Base-by-base conservation (phyloP, 2,888 invertebrate genomes). In the Chirona hameri region DNA sequence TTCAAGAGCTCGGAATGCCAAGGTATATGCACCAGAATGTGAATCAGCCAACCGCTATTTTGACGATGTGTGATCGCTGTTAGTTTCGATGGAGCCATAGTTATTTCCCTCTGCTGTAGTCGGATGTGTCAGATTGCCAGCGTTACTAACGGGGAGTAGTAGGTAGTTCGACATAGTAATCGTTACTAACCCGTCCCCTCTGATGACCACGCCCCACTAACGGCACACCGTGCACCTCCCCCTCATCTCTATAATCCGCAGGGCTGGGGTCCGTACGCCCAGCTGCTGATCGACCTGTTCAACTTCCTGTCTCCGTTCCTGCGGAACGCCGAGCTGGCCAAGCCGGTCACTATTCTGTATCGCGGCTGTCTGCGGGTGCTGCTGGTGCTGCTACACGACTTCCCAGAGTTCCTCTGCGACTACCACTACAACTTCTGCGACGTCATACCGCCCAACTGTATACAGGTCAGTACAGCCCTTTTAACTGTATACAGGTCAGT, bases 381-480 rank as follows among this genome's bases (percentile, higher is more conserved):
- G 82, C 90, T 99, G 69, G 98, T 99, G 0, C 90, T 99, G 55
- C 91, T 99, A 21, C 99, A 99, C 88, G 99, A 99, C 88, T 99
- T 99, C 88, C 99, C 99, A 0, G 99, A 99, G 89, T 98, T 99
- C 88, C 91, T 99, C 82, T 99, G 99, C 89, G 99, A 99, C 88
- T 99, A 98, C 89, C 98, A 99, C 88, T 99, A 99, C 88, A 96
- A 96, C 79, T 98, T 99, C 90, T 99, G 99, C 88, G 99, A 99
- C 89, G 98, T 97, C 84, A 99, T 99, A 86, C 99, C 99, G 81
- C 97, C 99, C 7, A 99, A 99, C 88, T 99, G 99, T 89, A 98
- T 99, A 86, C 99, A 92, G 88, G 87, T 86, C 52, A 48, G 83
- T 39, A 39, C 39, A 7, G 39, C 39, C 39, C 39, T 39, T 7